phyloP scores from a whole-genome alignment of 1,140 invertebrate genomes.

The Drosophila pruinosa region DNA sequence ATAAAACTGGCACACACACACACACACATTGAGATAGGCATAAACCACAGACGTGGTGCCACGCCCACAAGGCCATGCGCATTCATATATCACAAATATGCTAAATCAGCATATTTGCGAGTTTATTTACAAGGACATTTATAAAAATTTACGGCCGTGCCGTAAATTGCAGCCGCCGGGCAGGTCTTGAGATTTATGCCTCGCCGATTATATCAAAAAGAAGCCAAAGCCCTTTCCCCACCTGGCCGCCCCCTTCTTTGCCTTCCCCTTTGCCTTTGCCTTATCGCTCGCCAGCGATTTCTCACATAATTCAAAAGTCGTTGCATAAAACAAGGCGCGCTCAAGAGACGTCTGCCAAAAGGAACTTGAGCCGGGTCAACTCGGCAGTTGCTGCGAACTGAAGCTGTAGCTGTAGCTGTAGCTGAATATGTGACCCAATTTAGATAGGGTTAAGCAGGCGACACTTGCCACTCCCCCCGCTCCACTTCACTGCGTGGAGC shows the following conservation, averaged over 20 bases:
- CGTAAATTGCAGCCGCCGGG: slow-evolving; percentile 78
- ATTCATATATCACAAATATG: slow-evolving; percentile 68
- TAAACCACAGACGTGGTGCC: slow-evolving; percentile 69
- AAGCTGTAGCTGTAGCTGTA: too few relatives aligned
- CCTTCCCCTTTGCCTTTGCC: neutral
- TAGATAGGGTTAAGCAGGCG: slow-evolving; percentile 18
- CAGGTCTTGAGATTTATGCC: slow-evolving; percentile 78
- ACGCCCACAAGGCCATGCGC: slow-evolving; percentile 59
- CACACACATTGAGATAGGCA: slow-evolving; percentile 17
- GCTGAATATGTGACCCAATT: slow-evolving; percentile 35
- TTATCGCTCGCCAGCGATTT: slow-evolving; percentile 46
- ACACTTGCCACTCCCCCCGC: neutral
- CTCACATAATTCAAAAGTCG: slow-evolving; percentile 65
- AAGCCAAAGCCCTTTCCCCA: neutral
- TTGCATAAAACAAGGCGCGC: slow-evolving; percentile 37
- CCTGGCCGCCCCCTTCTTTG: neutral
- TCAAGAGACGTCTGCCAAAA: slow-evolving; percentile 18
- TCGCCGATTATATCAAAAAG: slow-evolving; percentile 65
- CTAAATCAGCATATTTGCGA: slow-evolving; percentile 81
- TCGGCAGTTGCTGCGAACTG: neutral
- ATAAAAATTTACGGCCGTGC: slow-evolving; percentile 78
- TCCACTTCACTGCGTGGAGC: slow-evolving; percentile 2
- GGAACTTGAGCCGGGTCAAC: slow-evolving; percentile 39
- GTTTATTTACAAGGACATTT: slow-evolving; percentile 82
- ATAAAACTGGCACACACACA: slow-evolving; percentile 67